Evolutionary conservation across 2,888 invertebrate species (phyloP).

Genomic region (Lochmaea capreae): DNA sequence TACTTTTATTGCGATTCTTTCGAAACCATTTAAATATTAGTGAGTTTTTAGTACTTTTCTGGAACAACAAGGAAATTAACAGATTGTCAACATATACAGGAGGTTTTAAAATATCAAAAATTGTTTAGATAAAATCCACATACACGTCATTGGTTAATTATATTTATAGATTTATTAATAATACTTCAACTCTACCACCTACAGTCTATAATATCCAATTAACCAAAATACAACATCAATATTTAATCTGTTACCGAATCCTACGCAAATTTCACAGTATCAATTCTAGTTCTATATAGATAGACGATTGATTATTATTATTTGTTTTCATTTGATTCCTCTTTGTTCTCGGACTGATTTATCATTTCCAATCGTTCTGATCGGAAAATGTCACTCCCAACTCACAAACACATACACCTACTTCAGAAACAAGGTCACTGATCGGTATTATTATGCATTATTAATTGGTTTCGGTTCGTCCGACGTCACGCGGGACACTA

Average conservation of each 20-base stretch:
- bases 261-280: not conserved
- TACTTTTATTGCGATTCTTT: conserved; percentile 31
- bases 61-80: not conserved
- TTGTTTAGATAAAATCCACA: no score
- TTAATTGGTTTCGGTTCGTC: not conserved
- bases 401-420: not conserved
- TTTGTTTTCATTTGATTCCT: not conserved
- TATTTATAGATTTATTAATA: no score
- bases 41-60: not conserved
- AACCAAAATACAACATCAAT: not conserved
- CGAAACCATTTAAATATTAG: not conserved
- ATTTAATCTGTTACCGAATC: not conserved
- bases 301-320: not conserved
- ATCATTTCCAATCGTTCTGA: not conserved
- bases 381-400: not conserved
- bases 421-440: not conserved
- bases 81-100: not conserved
- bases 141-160: no score
- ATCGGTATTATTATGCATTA: not conserved
- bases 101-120: no score
- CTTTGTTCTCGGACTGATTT: not conserved
- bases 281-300: not conserved
- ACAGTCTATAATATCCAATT: no score
- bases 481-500: not conserved
- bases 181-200: no score